A percentile compares a stretch with the other conserved stretches of the same genome.
These are phyloP conservation scores for Lycocorax pyrrhopterus DNA, from an alignment of 2,113 vertebrate genomes.

Conservation along the genomic window DNA sequence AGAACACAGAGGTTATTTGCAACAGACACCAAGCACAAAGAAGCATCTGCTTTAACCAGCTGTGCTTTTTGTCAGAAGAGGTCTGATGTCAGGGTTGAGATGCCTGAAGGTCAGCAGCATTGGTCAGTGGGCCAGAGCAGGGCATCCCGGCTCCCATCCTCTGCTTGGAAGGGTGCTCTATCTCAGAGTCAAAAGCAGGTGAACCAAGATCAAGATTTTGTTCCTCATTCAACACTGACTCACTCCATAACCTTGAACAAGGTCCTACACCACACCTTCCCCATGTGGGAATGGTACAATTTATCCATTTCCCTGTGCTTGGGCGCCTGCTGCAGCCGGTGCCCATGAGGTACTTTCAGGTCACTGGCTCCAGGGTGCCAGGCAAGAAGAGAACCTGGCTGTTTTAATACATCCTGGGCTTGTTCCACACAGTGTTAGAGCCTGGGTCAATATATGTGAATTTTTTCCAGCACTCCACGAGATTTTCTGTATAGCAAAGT, in stretches of 20 bases:
- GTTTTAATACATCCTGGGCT: background rate
- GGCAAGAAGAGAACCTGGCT: background rate
- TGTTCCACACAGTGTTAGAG: background rate
- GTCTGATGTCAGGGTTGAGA: background rate
- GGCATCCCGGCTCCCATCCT: background rate
- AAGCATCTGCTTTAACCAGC: background rate
- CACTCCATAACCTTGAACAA: background rate
- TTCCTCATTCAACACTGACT: background rate
- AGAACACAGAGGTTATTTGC: background rate
- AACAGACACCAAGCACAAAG: background rate
- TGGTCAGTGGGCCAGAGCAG: background rate
- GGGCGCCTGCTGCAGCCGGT: background rate
- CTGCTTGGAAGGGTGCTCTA: background rate
- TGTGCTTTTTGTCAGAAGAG: background rate
- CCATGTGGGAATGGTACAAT: background rate
- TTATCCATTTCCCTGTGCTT: background rate
- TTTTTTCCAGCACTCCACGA: slow-evolving; percentile 24
- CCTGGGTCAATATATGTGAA: background rate
- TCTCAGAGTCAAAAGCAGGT: background rate
- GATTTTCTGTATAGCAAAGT: slow-evolving; percentile 32
- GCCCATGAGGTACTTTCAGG: background rate
- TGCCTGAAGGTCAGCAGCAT: background rate
- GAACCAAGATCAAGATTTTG: background rate
- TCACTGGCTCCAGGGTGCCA: background rate
- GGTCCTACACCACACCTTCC: background rate